phyloP scores from a whole-genome alignment of 2,797 vertebrate species.

The Sciurus carolinensis region DNA sequence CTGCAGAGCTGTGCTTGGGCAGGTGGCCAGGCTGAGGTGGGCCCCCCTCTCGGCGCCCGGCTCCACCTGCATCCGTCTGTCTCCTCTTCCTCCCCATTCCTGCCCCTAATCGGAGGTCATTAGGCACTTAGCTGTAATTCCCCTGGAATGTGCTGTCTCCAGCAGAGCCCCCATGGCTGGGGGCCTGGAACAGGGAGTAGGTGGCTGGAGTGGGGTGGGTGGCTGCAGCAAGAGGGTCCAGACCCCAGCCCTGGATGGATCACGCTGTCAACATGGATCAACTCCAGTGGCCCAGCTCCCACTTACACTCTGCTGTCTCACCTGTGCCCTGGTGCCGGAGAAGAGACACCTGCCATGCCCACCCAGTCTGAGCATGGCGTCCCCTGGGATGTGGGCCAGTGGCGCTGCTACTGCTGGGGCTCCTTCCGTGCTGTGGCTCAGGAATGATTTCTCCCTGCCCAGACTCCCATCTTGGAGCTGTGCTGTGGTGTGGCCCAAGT shows the following conservation, averaged over 20 bases:
- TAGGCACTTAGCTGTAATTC: conserved; percentile 67
- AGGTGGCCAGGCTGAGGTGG: conserved; percentile 19
- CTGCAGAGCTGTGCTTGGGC: background rate
- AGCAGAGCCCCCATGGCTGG: background rate
- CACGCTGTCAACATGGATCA: no score
- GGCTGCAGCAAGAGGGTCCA: background rate
- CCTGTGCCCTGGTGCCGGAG: background rate
- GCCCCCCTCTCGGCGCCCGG: background rate
- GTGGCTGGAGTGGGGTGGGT: background rate
- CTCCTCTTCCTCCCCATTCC: conserved; percentile 34
- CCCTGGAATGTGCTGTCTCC: conserved; percentile 64
- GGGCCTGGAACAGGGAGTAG: background rate
- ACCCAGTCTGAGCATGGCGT: background rate
- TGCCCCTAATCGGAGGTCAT: conserved; percentile 67
- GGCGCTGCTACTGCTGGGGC: background rate
- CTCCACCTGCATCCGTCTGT: conserved; percentile 51
- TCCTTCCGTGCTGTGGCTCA: background rate
- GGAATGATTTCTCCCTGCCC: background rate
- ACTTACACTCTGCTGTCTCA: background rate
- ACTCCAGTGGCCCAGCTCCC: no score
- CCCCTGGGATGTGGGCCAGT: background rate
- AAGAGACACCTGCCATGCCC: background rate
- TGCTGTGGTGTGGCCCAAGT: background rate
- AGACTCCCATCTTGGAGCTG: background rate
- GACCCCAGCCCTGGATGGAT: background rate